Evolutionary conservation across 2,797 vertebrate species (phyloP), one percentile per base, ranked within the genome.

Genomic region (Cygnus olor): DNA sequence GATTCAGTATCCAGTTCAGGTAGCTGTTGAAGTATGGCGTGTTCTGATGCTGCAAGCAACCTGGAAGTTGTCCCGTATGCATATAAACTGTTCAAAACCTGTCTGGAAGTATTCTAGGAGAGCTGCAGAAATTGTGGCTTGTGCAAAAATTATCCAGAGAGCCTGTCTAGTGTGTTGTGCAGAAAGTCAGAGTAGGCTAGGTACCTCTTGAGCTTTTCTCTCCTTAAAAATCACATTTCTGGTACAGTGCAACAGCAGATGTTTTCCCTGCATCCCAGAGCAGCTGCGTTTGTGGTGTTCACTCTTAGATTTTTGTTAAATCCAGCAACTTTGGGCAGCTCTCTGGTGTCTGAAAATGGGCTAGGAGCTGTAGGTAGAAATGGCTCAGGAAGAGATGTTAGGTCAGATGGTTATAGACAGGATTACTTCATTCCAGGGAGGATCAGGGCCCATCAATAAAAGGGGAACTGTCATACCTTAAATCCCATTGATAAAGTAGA

Each of bases 361-460:
- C 7, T 2, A 1, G 34, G 68, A 34, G 30, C 1, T 22, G 58
- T 22, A n/a, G 54, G 45, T 14, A 3, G 54, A 8, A n/a, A 3
- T 8, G 47, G 47, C 47, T 14, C 7, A 2, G 66, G 42, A 30
- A 14, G 3, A 28, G 54, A 2, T 28, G 1, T 5, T 0, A 2
- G 54, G n/a, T 6, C 17, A 6, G 45, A 3, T 11, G 87, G 64
- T 13, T 14, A 0, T 0, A 16, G 12, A 1, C 1, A 7, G 25
- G n/a, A 6, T n/a, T 24, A 4, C 25, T 24, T 16, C 10, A 2
- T 27, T 64, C 30, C 80, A 21, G 71, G 38, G 68, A 22, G 63
- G 44, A 36, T 2, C 20, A 4, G 30, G 30, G 12, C 14, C 40
- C 5, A 0, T 2, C 5, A 2, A 0, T 14, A 2, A 2, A 4